These are phyloP conservation scores for Sialis fuliginosa DNA, from an alignment of 2,888 invertebrate species.

Conservation along the genomic window DNA sequence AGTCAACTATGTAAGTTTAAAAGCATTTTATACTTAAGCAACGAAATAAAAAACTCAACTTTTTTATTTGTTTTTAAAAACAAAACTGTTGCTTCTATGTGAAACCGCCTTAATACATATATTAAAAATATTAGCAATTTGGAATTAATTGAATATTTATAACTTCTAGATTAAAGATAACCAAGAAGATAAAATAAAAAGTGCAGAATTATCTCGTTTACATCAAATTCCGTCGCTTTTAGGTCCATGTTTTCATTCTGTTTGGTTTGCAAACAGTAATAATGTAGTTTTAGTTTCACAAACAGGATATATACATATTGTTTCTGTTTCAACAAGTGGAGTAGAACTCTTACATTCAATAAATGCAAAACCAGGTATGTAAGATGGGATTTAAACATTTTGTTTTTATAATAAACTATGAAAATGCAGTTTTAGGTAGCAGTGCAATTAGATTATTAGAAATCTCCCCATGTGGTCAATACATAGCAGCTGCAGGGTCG, in stretches of 20 bases:
- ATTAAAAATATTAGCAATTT: too few relatives aligned
- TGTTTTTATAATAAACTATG: too few relatives aligned
- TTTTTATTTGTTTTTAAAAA: too few relatives aligned
- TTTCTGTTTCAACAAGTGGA: conserved; percentile 19
- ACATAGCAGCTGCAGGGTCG: conserved; percentile 48
- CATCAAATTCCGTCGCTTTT: conserved; percentile 23
- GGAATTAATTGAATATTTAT: background rate
- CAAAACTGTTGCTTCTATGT: background rate
- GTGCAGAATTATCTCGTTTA: conserved; percentile 18
- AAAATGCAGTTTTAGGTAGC: conserved; percentile 28
- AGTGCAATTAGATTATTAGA: conserved; percentile 33
- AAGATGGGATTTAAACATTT: background rate
- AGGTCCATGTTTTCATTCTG: conserved; percentile 20
- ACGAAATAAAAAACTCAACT: too few relatives aligned
- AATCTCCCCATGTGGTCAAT: conserved; percentile 35
- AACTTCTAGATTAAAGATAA: conserved; percentile 13
- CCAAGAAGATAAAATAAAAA: too few relatives aligned
- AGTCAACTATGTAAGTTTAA: conserved; percentile 32
- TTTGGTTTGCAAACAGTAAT: conserved; percentile 19
- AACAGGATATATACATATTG: conserved; percentile 23
- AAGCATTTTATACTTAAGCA: too few relatives aligned
- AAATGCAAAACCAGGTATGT: conserved; percentile 20
- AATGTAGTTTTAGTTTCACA: conserved; percentile 26
- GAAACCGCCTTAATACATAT: too few relatives aligned
- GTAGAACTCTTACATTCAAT: conserved; percentile 21